Percentiles rank a stretch among this genome's conserved stretches.
Evolutionary conservation across 2,113 vertebrate species (phyloP).

Genomic region (Coryphaenoides rupestris): DNA sequence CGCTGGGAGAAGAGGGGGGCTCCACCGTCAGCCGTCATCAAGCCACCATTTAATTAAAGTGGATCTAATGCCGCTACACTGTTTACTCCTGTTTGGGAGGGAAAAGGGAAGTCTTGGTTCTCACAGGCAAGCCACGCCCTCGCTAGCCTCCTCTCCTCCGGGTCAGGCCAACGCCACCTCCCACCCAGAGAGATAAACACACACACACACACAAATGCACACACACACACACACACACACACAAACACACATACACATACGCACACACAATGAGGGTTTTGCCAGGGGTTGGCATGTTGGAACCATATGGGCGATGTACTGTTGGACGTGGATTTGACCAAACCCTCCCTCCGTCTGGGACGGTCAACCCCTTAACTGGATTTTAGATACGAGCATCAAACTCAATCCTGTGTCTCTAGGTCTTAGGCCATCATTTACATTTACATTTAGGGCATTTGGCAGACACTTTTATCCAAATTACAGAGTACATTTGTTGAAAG

Average conservation of each 20-base stretch:
- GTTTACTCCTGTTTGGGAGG: slow-evolving; percentile 44
- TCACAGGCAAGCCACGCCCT: slow-evolving; percentile 32
- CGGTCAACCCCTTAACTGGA: not conserved
- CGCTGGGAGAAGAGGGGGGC: slow-evolving; percentile 49
- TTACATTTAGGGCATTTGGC: too few relatives aligned
- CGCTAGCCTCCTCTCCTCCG: slow-evolving; percentile 30
- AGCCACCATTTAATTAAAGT: slow-evolving; percentile 65
- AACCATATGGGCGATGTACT: not conserved
- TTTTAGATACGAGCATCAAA: too few relatives aligned
- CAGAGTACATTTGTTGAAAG: too few relatives aligned
- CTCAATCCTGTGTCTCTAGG: too few relatives aligned
- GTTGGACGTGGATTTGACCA: too few relatives aligned
- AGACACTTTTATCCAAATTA: too few relatives aligned
- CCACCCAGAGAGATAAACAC: slow-evolving; percentile 4
- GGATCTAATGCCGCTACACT: slow-evolving; percentile 60
- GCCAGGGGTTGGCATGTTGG: slow-evolving; percentile 8
- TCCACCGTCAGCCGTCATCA: slow-evolving; percentile 43
- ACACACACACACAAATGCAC: too few relatives aligned
- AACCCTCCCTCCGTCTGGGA: not conserved
- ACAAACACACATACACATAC: too few relatives aligned
- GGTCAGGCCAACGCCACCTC: slow-evolving; percentile 25
- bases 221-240: too few relatives aligned
- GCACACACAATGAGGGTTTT: slow-evolving; percentile 11
- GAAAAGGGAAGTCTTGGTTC: slow-evolving; percentile 29
- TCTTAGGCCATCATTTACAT: too few relatives aligned